Conservation (phyloP, 2,797 vertebrate species). For the Cercopithecus hamlyni region DNA sequence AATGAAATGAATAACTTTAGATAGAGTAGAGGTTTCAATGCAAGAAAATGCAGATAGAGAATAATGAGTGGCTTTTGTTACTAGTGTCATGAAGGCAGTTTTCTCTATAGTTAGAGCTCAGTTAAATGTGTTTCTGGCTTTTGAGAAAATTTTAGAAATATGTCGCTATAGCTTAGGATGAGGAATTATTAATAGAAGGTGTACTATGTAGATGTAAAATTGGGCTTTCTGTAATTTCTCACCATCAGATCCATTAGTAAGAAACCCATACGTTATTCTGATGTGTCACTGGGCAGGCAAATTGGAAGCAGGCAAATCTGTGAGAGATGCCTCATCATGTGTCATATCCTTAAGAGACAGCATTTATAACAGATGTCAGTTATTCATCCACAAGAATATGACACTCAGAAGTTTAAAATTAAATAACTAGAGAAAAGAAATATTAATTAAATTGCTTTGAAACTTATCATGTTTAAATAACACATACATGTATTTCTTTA, state of each 20-base stretch:
- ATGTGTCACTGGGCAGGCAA: not conserved
- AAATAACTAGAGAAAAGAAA: not conserved
- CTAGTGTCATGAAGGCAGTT: not conserved
- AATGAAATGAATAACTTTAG: not conserved
- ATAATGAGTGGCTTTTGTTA: not conserved
- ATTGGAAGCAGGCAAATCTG: not conserved
- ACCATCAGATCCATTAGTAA: not conserved
- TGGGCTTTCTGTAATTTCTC: not conserved
- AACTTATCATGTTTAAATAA: slow-evolving; percentile 35
- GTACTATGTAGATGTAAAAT: not conserved
- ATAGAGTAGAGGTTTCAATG: not conserved
- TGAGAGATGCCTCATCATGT: not conserved
- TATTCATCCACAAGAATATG: not conserved
- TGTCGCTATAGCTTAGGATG: not conserved
- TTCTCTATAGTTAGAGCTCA: not conserved
- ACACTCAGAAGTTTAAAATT: not conserved
- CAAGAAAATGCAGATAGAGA: not conserved
- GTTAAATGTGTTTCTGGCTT: not conserved
- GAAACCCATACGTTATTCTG: not conserved
- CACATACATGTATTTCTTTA: slow-evolving; percentile 26
- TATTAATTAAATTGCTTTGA: not conserved
- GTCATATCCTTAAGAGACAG: not conserved
- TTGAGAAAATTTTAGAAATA: not conserved
- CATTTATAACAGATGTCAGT: not conserved
- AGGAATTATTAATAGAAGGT: not conserved